A percentile compares a stretch with the other conserved stretches of the same genome.
Conservation (phyloP, 2,888 invertebrate genomes). For the Anaspis maculata region DNA sequence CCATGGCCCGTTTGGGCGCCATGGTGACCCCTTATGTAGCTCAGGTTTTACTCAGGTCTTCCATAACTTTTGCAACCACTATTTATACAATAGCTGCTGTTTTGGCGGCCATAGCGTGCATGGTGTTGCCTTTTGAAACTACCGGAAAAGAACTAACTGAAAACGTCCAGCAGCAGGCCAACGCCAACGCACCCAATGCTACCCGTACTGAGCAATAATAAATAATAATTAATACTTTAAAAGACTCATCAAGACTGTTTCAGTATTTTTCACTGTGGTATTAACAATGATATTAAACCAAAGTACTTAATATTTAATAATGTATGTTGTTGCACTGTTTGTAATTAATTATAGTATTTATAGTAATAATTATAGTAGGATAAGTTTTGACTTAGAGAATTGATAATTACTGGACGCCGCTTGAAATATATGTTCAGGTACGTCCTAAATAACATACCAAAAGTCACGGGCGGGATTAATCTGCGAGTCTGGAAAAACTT, state of each 20-base stretch:
- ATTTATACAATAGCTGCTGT: slow-evolving; percentile 72
- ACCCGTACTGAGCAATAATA: too few relatives aligned
- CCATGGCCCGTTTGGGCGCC: slow-evolving; percentile 84
- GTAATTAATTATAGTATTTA: slow-evolving; percentile 8
- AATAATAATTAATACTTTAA: slow-evolving; percentile 5
- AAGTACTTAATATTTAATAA: slow-evolving; percentile 17
- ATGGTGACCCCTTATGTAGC: slow-evolving; percentile 93
- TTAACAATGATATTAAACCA: slow-evolving; percentile 16
- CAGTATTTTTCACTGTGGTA: slow-evolving; percentile 15
- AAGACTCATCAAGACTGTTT: slow-evolving; percentile 9
- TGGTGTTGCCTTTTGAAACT: slow-evolving; percentile 80
- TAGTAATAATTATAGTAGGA: too few relatives aligned
- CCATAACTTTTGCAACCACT: slow-evolving; percentile 62
- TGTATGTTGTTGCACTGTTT: slow-evolving; percentile 11
- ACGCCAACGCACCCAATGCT: slow-evolving; percentile 10
- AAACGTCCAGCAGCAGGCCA: slow-evolving; percentile 37
- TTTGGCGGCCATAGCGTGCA: slow-evolving; percentile 64
- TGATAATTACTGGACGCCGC: too few relatives aligned
- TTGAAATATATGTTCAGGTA: too few relatives aligned
- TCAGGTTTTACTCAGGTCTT: slow-evolving; percentile 72
- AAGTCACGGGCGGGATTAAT: too few relatives aligned
- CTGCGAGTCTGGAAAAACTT: too few relatives aligned
- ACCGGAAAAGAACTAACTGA: slow-evolving; percentile 64
- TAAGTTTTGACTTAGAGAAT: too few relatives aligned
- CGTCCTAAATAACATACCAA: too few relatives aligned